Evolutionary conservation across 23 tunicate species (phyloP), one percentile per base, ranked within the genome.

Genomic region (Trididemnum miniatum): DNA sequence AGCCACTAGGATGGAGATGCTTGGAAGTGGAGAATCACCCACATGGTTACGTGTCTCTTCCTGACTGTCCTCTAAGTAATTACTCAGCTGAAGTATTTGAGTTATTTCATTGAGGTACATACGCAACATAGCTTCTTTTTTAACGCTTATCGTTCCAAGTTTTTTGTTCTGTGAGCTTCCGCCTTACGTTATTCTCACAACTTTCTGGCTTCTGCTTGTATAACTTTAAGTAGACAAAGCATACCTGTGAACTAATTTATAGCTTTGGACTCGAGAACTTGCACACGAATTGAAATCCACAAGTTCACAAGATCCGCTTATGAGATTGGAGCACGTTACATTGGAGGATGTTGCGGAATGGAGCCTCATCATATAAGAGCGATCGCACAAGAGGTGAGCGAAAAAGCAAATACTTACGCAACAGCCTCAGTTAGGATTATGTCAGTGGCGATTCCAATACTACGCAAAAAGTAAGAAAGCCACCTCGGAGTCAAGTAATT

Each of bases 301-400:
- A 74, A 80, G 79, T 93, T 93, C 65, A 79, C 98, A 23, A 72
- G 98, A 65, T 44, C 65, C 40, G 98, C 93, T 25, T 93, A 75
- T 65, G 93, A 93, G n/a, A 44, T 88, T 1, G 98, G 98, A 25
- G 98, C 85, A 0, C 59, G 93, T 31, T 93, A 93, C 35, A 93
- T 93, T 52, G 98, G 98, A 74, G 98, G 98, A 1, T 93, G 98
- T 80, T 93, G 98, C 80, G 98, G 98, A 49, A 78, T 88, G 81
- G 98, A 93, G 65, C 90, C 98, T 28, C 98, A 93, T 76, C 93
- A 93, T 71, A 93, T 93, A 12, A 65, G 93, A 37, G 86, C 89
- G 4, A 84, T 93, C 31, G 83, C 98, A 15, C 89, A 93, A 57
- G 98, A 93, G 81, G 98, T 93, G 29, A 29, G 86, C n/a, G 71